These are phyloP conservation scores for Scelioninae gen. 2 DNA, from an alignment of 2,888 invertebrate genomes.

Conservation along the genomic window DNA sequence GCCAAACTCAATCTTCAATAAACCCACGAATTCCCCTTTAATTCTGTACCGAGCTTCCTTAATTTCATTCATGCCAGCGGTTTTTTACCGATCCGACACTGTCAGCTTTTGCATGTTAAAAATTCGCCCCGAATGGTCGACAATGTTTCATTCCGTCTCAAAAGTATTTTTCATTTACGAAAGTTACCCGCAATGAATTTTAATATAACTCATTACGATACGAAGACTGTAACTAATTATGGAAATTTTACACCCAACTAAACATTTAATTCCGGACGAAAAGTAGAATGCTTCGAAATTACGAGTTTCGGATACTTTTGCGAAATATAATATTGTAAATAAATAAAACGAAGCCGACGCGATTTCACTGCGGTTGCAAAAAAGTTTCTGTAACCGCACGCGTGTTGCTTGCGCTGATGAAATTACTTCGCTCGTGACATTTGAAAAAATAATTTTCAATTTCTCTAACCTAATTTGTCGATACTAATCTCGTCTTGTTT, in stretches of 20 bases:
- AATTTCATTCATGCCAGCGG: conserved; percentile 68
- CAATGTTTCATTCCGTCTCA: conserved; percentile 32
- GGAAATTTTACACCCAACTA: too few species aligned
- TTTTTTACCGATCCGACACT: conserved; percentile 30
- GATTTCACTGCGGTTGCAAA: too few species aligned
- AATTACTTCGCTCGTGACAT: neutral
- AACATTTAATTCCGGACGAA: too few species aligned
- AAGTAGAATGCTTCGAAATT: too few species aligned
- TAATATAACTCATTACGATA: conserved; percentile 33
- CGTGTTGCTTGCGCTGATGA: too few species aligned
- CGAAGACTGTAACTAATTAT: neutral
- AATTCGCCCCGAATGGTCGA: conserved; percentile 23
- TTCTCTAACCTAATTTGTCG: conserved; percentile 6
- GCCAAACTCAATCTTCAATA: conserved; percentile 73
- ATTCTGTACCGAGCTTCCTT: conserved; percentile 73
- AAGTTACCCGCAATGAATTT: conserved; percentile 42
- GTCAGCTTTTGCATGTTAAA: conserved; percentile 33
- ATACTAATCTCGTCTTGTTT: conserved; percentile 7
- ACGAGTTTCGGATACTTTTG: too few species aligned
- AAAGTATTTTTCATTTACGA: conserved; percentile 29
- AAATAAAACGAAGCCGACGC: too few species aligned
- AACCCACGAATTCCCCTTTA: conserved; percentile 71
- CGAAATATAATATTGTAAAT: too few species aligned
- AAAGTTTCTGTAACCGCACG: too few species aligned
- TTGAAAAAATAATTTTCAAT: conserved; percentile 19